These are phyloP conservation scores for Stigmatopora argus DNA, from an alignment of 2,113 vertebrate genomes.

Conservation along the genomic window DNA sequence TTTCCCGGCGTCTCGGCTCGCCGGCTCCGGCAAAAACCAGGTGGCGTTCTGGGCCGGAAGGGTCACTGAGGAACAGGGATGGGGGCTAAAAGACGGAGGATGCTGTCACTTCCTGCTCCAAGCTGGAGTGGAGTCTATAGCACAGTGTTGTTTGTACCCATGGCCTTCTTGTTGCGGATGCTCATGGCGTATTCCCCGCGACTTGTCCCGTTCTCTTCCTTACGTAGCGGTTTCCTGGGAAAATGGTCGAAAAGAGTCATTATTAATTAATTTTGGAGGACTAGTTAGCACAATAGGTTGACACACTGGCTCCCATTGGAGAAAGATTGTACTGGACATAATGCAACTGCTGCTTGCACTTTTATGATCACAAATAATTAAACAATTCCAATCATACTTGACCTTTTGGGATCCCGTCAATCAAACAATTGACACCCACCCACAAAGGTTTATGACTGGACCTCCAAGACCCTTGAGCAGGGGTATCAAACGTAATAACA, in stretches of 20 bases:
- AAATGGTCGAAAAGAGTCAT: not conserved
- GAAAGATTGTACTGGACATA: too few species aligned
- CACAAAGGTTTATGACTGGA: not conserved
- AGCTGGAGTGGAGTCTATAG: constrained; percentile 70
- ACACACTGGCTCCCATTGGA: too few species aligned
- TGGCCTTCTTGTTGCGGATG: constrained; percentile 82
- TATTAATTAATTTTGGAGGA: too few species aligned
- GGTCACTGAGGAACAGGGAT: constrained; percentile 12
- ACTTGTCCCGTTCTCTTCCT: constrained; percentile 93
- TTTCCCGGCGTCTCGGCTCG: constrained; percentile 37
- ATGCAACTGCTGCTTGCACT: too few species aligned
- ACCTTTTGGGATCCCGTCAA: too few species aligned
- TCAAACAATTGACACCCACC: too few species aligned
- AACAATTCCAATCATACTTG: too few species aligned
- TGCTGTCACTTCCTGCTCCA: constrained; percentile 36
- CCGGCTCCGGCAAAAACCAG: constrained; percentile 48
- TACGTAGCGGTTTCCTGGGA: constrained; percentile 91
- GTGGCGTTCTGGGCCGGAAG: constrained; percentile 42
- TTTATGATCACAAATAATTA: too few species aligned
- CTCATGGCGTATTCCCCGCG: constrained; percentile 96
- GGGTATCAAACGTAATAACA: not conserved
- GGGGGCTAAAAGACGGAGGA: constrained; percentile 23
- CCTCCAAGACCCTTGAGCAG: too few species aligned
- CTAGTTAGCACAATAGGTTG: too few species aligned
- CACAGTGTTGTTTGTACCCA: constrained; percentile 82